Evolutionary conservation across 2,888 invertebrate genomes (phyloP), one percentile per base, ranked within the genome.

Genomic region (Nephrotoma guestfalica): DNA sequence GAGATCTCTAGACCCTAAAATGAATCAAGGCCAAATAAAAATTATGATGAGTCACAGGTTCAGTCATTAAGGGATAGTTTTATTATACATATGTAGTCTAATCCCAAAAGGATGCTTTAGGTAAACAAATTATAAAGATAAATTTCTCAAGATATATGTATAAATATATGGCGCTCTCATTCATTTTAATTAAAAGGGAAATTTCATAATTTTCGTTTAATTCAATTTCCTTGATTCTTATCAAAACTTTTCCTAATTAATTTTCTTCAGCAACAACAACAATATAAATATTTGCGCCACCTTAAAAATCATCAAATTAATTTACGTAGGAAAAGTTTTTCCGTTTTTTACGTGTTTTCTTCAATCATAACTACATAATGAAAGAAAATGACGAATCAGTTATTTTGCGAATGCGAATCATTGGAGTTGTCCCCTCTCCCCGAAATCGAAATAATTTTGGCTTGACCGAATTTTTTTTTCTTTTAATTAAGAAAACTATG

Each of bases 1-100:
- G 88, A 87, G 86, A 88, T 87, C 86, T 88, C 88, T 87, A 88
- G 86, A 87, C 88, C 88, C 88, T 88, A 41, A 3, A 87, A 87
- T 9, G 7, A 86, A 86, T 84, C 42, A 57, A 30, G 2, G 30
- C 30, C 1, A 30, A 86, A 83, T 41, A 87, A 87, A 86, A 2
- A 57, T 43, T 2, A 84, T 84, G 42, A 41, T 41, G 41, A 84
- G 42, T 84, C 41, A 84, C 41, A 15, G 0, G 11, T 83, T 83
- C 6, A 13, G 0, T 15, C 15, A 41, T 41, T 84, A 84, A 30
- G 71, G 71, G 71, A 30, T 71, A 30, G 6, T 71, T 71, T 71
- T 51, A 15, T 51, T 71, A 9, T 57, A 51, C n/a, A 51, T 51
- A 51, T 47, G 13, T 47, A 30, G 57, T 57, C 3, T 30, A 57